Conservation (phyloP, 2,888 invertebrate genomes). For the Neoascia interrupta region DNA sequence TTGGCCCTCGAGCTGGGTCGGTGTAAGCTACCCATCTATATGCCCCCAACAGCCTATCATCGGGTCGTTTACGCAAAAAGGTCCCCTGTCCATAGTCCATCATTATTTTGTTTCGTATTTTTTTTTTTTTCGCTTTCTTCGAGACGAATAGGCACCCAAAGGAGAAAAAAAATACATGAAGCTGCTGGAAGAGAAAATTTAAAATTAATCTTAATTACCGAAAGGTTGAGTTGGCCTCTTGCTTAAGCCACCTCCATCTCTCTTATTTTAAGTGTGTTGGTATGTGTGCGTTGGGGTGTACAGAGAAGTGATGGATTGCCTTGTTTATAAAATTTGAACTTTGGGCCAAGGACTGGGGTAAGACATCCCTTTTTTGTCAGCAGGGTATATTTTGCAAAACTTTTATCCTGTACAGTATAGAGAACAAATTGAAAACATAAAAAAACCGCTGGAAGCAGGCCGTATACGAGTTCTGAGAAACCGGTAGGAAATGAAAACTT, state of each 20-base stretch:
- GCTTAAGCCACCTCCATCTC: constrained; percentile 36
- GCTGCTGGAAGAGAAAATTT: constrained; percentile 49
- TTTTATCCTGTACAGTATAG: constrained; percentile 41
- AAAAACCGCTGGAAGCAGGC: constrained; percentile 16
- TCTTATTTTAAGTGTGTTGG: neutral
- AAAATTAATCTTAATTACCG: constrained; percentile 69
- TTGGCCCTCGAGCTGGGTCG: constrained; percentile 35
- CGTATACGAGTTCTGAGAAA: constrained; percentile 10
- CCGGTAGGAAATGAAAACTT: constrained; percentile 22
- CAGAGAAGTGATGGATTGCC: constrained; percentile 63
- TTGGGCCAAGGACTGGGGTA: constrained; percentile 26
- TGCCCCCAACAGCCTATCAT: constrained; percentile 60
- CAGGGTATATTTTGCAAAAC: constrained; percentile 39
- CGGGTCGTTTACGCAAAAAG: constrained; percentile 61
- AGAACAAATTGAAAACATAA: constrained; percentile 49
- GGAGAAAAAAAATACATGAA: constrained; percentile 25
- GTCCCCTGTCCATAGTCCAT: constrained; percentile 64
- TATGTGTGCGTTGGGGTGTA: constrained; percentile 14
- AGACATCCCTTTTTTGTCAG: constrained; percentile 13
- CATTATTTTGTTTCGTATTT: constrained; percentile 49
- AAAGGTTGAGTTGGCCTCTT: constrained; percentile 64
- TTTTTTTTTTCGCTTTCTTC: neutral
- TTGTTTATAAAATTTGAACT: constrained; percentile 68
- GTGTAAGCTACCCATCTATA: neutral
- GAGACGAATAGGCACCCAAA: no score